Conservation (phyloP, 1,140 invertebrate species). For the Ceratitis capitata region DNA sequence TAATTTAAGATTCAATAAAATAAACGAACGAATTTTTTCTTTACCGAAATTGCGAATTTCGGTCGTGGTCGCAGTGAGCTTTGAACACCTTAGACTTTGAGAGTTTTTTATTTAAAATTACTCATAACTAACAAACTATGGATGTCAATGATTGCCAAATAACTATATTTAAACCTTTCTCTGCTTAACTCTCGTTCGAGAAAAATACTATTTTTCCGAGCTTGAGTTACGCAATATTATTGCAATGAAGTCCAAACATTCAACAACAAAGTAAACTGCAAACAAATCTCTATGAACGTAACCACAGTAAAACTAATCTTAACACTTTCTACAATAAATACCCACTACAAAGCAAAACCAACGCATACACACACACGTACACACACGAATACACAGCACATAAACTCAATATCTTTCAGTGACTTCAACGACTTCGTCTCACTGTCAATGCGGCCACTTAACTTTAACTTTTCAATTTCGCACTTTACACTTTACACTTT, state of each 20-base stretch:
- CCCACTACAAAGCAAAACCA: background rate
- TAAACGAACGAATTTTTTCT: no score
- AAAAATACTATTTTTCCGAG: background rate
- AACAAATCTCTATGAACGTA: background rate
- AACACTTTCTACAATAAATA: background rate
- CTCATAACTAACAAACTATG: no score
- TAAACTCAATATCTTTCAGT: background rate
- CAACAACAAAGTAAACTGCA: background rate
- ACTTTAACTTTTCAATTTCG: constrained; percentile 26
- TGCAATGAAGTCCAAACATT: background rate
- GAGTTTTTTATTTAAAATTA: no score
- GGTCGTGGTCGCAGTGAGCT: no score
- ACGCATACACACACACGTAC: no score
- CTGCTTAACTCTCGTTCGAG: no score
- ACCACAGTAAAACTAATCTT: background rate
- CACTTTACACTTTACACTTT: constrained; percentile 13
- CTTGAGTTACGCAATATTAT: background rate
- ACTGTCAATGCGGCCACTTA: constrained; percentile 26
- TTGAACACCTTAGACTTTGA: no score
- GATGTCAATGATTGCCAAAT: no score
- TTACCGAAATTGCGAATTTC: no score
- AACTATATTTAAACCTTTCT: no score
- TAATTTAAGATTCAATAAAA: no score
- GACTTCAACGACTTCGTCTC: background rate
- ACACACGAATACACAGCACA: background rate